Evolutionary conservation across 2,888 invertebrate genomes (phyloP).

Genomic region (Trissolcus japonicus): DNA sequence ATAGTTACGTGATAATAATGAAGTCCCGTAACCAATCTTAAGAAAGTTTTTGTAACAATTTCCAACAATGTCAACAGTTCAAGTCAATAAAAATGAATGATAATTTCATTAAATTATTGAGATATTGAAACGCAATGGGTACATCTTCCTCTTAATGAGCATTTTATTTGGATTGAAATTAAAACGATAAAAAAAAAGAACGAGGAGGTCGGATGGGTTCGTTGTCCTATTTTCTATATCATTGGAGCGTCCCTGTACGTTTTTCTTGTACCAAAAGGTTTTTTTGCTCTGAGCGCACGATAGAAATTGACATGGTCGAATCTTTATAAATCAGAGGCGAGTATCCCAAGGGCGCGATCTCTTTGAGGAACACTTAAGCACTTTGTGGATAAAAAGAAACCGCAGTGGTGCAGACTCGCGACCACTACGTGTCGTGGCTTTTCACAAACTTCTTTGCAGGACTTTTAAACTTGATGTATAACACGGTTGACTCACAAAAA

Average conservation of each 20-base stretch:
- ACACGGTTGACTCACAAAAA: conserved; percentile 12
- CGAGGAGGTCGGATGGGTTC: conserved; percentile 11
- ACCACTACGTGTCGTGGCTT: conserved; percentile 36
- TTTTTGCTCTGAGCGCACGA: conserved; percentile 19
- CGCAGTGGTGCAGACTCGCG: conserved; percentile 44
- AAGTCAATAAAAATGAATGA: too few species aligned
- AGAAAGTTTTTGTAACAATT: too few species aligned
- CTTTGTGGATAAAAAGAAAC: conserved; percentile 46
- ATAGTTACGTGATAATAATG: too few species aligned
- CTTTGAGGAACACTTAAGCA: conserved; percentile 38
- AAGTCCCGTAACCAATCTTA: too few species aligned
- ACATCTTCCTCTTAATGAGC: too few species aligned
- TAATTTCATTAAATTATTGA: too few species aligned
- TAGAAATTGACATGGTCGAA: conserved; percentile 31
- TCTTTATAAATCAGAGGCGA: conserved; percentile 51
- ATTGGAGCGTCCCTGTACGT: conserved; percentile 16
- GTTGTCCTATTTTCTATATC: conserved; percentile 28
- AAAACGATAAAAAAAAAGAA: conserved; percentile 9
- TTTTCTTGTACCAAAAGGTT: conserved; percentile 19
- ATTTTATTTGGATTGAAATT: not conserved
- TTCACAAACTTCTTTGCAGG: conserved; percentile 27
- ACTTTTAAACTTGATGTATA: conserved; percentile 19
- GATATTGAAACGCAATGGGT: too few species aligned
- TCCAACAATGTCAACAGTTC: too few species aligned
- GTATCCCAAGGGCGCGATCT: conserved; percentile 43